Evolutionary conservation across 1,140 invertebrate species (phyloP).

Genomic region (Pogonognathellus flavescens): DNA sequence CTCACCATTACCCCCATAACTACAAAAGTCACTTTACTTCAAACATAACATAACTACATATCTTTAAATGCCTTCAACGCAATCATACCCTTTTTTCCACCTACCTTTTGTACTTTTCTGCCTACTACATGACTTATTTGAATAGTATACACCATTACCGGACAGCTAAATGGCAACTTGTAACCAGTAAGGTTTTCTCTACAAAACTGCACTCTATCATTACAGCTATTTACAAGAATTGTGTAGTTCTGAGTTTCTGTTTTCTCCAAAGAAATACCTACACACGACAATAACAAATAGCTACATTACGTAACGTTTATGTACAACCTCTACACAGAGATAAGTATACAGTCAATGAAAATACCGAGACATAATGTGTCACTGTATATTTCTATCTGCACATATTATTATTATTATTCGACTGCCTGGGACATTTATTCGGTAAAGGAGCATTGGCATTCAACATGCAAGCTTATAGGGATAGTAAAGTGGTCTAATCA

Average conservation of each 20-base stretch:
- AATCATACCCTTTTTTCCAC: no score
- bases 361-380: background rate
- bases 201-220: slow-evolving; percentile 4
- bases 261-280: background rate
- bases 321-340: background rate
- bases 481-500: background rate
- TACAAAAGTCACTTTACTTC: background rate
- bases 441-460: background rate
- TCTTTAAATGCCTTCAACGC: background rate
- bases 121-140: background rate
- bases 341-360: background rate
- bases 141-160: background rate
- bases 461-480: slow-evolving; percentile 3
- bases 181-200: background rate
- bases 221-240: slow-evolving; percentile 4
- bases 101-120: background rate
- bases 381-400: no score
- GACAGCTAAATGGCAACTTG: background rate
- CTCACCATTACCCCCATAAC: slow-evolving; percentile 28
- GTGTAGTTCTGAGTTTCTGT: slow-evolving; percentile 12
- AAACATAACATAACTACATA: slow-evolving; percentile 16
- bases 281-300: background rate
- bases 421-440: background rate
- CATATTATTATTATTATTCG: no score
- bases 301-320: slow-evolving; percentile 3